Conservation (phyloP, 2,113 vertebrate genomes). For the Columba janthina region DNA sequence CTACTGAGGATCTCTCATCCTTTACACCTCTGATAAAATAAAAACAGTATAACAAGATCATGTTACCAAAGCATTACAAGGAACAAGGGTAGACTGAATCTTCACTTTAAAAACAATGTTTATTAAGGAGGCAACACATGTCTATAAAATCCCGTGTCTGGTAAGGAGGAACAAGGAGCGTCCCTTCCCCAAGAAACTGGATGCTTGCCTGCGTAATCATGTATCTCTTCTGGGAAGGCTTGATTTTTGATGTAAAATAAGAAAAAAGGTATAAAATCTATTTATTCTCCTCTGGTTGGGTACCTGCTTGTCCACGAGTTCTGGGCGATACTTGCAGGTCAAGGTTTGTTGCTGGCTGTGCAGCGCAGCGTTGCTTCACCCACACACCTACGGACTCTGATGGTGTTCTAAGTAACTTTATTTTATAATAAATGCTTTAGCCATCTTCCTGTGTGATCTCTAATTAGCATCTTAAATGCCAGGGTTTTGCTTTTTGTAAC, state of each 20-base stretch:
- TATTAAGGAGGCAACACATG: not conserved
- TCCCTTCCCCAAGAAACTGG: not conserved
- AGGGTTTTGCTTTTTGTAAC: not conserved
- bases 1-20: not conserved
- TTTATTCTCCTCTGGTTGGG: fast-evolving
- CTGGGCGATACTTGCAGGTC: not conserved
- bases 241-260: not conserved
- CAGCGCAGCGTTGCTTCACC: not conserved
- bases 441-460: not conserved
- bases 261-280: not conserved
- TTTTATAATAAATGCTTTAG: not conserved
- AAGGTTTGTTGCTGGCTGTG: fast-evolving
- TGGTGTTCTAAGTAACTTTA: too few relatives aligned
- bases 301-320: not conserved
- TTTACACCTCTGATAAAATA: not conserved
- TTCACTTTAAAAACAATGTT: not conserved
- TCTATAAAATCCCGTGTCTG: not conserved
- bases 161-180: not conserved
- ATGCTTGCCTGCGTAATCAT: fast-evolving
- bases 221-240: not conserved
- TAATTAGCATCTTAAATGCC: not conserved
- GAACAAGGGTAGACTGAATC: not conserved
- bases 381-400: fast-evolving
- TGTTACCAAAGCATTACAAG: not conserved
- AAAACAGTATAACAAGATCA: not conserved